Conservation (phyloP, 2,888 invertebrate genomes). For the Agrilus cyanescens region DNA sequence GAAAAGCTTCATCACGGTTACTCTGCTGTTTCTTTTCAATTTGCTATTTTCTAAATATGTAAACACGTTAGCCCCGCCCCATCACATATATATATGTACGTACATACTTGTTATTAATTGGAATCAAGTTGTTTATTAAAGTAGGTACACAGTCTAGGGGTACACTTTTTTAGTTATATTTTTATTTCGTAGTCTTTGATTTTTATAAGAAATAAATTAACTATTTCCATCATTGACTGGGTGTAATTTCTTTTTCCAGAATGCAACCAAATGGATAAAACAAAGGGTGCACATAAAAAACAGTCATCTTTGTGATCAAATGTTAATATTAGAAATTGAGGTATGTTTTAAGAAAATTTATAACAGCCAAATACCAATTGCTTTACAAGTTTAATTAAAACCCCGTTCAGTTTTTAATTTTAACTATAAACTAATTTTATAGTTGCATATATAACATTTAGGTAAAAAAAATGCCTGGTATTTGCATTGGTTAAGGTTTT, state of each 20-base stretch:
- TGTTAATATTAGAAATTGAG: constrained; percentile 14
- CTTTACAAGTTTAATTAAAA: neutral
- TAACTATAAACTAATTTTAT: no score
- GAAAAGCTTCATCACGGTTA: no score
- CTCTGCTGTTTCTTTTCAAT: neutral
- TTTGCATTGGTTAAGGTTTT: no score
- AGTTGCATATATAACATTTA: no score
- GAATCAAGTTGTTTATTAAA: no score
- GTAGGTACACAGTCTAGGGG: neutral
- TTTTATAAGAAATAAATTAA: neutral
- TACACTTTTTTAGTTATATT: neutral
- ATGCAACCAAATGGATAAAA: constrained; percentile 26
- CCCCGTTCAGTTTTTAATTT: no score
- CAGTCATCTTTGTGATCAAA: constrained; percentile 13
- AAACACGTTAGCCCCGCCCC: constrained; percentile 38
- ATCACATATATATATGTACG: constrained; percentile 27
- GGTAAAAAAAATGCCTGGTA: no score
- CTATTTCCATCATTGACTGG: neutral
- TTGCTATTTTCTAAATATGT: constrained; percentile 28
- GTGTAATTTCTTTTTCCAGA: constrained; percentile 18
- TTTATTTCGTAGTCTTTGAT: neutral
- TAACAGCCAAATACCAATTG: constrained; percentile 3
- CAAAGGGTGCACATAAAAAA: constrained; percentile 10
- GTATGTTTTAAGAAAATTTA: constrained; percentile 10
- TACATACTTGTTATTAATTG: no score